Conservation (phyloP, 2,888 invertebrate species). For the Arctia plantaginis region DNA sequence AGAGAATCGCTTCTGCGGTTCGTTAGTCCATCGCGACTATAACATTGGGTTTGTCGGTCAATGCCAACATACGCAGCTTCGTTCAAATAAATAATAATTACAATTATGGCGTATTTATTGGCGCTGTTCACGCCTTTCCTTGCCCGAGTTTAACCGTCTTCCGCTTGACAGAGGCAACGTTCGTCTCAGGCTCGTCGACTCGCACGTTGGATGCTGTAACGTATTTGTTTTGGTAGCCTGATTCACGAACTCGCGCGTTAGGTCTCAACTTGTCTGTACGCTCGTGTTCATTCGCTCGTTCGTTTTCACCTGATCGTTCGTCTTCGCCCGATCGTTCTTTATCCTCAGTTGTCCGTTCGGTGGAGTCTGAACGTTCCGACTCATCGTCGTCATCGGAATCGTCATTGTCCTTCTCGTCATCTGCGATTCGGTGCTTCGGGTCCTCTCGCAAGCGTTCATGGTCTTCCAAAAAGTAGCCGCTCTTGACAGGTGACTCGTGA, state of each 20-base stretch:
- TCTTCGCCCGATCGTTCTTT: conserved; percentile 55
- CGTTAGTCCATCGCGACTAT: conserved; percentile 21
- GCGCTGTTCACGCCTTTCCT: conserved; percentile 46
- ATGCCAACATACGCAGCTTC: conserved; percentile 31
- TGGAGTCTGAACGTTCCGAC: conserved; percentile 52
- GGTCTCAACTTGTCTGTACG: conserved; percentile 67
- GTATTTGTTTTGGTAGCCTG: conserved; percentile 72
- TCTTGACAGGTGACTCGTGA: conserved; percentile 60
- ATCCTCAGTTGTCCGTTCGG: conserved; percentile 35
- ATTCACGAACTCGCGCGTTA: conserved; percentile 70
- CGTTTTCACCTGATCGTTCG: conserved; percentile 53
- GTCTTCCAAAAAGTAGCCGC: conserved; percentile 69
- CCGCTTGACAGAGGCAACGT: conserved; percentile 43
- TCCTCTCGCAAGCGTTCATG: conserved; percentile 72
- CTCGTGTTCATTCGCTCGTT: conserved; percentile 51
- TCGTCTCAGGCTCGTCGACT: conserved; percentile 66
- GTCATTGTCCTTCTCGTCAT: conserved; percentile 45
- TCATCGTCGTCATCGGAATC: conserved; percentile 36
- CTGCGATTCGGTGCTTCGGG: conserved; percentile 58
- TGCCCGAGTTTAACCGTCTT: conserved; percentile 49
- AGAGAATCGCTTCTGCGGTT: conserved; percentile 48
- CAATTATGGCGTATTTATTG: conserved; percentile 70
- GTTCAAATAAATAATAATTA: conserved; percentile 74
- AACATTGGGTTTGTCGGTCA: conserved; percentile 16
- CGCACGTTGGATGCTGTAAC: conserved; percentile 73